A percentile compares a stretch with the other conserved stretches of the same genome.
These are phyloP conservation scores for Leptodactylus fallax DNA, from an alignment of 2,797 vertebrate species.

Conservation along the genomic window DNA sequence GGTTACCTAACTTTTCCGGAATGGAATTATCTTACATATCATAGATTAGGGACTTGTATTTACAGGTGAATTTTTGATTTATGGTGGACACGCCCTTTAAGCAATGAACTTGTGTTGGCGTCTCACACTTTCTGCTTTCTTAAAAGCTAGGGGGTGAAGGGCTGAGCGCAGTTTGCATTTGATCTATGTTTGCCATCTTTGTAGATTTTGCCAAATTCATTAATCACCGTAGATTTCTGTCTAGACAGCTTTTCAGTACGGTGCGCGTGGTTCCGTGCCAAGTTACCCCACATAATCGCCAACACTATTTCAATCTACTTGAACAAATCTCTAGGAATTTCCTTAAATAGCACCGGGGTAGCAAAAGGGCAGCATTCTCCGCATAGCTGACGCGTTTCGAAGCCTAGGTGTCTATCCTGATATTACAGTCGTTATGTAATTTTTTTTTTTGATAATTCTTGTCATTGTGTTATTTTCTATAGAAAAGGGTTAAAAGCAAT, in stretches of 20 bases:
- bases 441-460: neutral
- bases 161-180: neutral
- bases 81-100: neutral
- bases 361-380: constrained; percentile 18
- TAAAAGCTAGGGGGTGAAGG: neutral
- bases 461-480: neutral
- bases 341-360: constrained; percentile 19
- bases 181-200: neutral
- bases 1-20: neutral
- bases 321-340: constrained; percentile 34
- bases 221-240: neutral
- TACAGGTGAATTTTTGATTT: neutral
- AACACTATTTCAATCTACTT: constrained; percentile 7
- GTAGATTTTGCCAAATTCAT: constrained; percentile 31
- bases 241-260: constrained; percentile 18
- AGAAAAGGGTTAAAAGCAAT: constrained; percentile 11
- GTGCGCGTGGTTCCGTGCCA: constrained; percentile 20
- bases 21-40: neutral
- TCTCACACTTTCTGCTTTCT: neutral
- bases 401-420: neutral
- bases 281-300: constrained; percentile 21
- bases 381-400: neutral
- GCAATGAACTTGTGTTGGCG: neutral
- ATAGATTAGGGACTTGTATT: neutral
- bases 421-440: neutral